Evolutionary conservation across 2,888 invertebrate species (phyloP).

Genomic region (Reticulitermes lucifugus): DNA sequence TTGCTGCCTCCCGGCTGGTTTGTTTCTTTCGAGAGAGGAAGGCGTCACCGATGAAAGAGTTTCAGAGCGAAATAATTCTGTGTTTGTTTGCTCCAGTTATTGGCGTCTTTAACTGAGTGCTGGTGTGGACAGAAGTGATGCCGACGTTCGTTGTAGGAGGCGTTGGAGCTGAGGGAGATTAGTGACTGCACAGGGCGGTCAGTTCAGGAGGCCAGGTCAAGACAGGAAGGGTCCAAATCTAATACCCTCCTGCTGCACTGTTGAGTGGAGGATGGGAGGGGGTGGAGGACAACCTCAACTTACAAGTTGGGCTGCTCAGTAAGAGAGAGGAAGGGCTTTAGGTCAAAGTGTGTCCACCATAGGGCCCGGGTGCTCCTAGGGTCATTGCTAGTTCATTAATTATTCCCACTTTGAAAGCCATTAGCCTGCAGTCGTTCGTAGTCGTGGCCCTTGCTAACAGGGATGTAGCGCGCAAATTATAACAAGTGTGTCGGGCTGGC

Average conservation of each 20-base stretch:
- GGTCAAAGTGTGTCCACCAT: slow-evolving; percentile 46
- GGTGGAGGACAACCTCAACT: slow-evolving; percentile 1
- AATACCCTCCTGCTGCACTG: neutral
- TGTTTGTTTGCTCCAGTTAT: neutral
- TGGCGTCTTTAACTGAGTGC: neutral
- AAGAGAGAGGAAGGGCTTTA: slow-evolving; percentile 21
- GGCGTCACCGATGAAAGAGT: neutral
- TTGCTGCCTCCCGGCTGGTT: neutral
- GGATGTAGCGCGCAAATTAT: slow-evolving; percentile 30
- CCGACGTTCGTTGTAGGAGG: slow-evolving; percentile 16
- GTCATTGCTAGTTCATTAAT: slow-evolving; percentile 51
- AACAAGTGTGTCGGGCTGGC: slow-evolving; percentile 24
- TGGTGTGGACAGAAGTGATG: slow-evolving; percentile 29
- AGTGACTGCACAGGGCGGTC: slow-evolving; percentile 37
- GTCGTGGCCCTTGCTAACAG: slow-evolving; percentile 24
- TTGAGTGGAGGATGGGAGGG: neutral
- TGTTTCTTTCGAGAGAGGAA: neutral
- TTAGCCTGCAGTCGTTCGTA: slow-evolving; percentile 36
- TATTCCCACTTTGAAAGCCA: slow-evolving; percentile 48
- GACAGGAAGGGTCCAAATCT: slow-evolving; percentile 26
- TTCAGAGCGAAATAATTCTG: neutral
- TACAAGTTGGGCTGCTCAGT: slow-evolving; percentile 25
- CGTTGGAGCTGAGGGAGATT: slow-evolving; percentile 30
- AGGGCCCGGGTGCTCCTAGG: slow-evolving; percentile 36
- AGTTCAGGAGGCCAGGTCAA: slow-evolving; percentile 38